These are phyloP conservation scores for Portevinia maculata DNA, from an alignment of 2,888 invertebrate species.

Conservation along the genomic window DNA sequence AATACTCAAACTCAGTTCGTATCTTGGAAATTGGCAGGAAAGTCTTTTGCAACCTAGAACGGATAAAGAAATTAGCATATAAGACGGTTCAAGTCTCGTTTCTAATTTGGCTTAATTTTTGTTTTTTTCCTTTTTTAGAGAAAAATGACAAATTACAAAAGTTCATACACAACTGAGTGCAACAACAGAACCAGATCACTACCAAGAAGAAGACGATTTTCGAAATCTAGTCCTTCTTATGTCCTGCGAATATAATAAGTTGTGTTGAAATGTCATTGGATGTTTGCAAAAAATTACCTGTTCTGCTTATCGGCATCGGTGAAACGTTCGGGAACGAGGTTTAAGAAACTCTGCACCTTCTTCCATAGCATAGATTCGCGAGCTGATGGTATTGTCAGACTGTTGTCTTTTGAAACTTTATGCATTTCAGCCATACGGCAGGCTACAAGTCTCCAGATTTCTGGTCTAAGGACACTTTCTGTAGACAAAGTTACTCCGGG, in stretches of 20 bases:
- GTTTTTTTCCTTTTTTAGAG: conserved; percentile 26
- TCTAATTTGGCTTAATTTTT: conserved; percentile 22
- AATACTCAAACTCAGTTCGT: conserved; percentile 87
- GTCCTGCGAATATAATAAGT: conserved; percentile 73
- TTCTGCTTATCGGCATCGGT: conserved; percentile 87
- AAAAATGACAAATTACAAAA: conserved; percentile 64
- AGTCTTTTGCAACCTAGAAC: conserved; percentile 82
- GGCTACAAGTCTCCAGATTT: conserved; percentile 90
- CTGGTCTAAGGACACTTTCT: conserved; percentile 86
- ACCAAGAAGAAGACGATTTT: conserved; percentile 71
- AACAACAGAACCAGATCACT: conserved; percentile 71
- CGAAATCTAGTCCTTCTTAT: conserved; percentile 74
- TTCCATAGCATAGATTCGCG: conserved; percentile 89
- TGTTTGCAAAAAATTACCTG: conserved; percentile 84
- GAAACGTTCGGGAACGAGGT: conserved; percentile 89
- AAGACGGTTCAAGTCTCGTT: conserved; percentile 44
- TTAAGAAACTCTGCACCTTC: conserved; percentile 89
- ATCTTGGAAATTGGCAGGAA: conserved; percentile 88
- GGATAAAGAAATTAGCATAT: conserved; percentile 64
- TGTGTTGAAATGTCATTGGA: conserved; percentile 72
- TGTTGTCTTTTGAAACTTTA: conserved; percentile 83
- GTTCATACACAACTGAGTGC: conserved; percentile 70
- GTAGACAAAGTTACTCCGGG: conserved; percentile 91
- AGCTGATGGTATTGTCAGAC: conserved; percentile 75
- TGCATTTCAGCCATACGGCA: conserved; percentile 93